Percentiles rank a stretch among this genome's conserved stretches.
phyloP scores from a whole-genome alignment of 2,113 vertebrate genomes.

The Anseranas semipalmata region DNA sequence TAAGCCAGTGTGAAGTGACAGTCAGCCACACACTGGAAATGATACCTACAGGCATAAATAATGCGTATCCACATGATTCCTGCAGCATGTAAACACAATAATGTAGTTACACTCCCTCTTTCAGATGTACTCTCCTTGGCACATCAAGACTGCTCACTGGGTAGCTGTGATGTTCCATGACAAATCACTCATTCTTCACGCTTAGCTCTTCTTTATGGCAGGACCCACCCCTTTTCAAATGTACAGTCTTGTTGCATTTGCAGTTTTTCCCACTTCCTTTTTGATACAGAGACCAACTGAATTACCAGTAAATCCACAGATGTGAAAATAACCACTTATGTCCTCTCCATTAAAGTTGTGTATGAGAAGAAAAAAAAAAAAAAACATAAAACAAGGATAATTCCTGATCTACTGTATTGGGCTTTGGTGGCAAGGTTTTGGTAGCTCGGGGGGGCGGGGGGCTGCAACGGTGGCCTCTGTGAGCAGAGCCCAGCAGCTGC shows the following conservation, averaged over 20 bases:
- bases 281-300: background rate
- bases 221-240: background rate
- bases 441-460: too few relatives aligned
- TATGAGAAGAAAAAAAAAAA: background rate
- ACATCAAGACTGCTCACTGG: background rate
- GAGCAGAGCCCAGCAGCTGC: too few relatives aligned
- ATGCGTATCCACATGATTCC: slow-evolving; percentile 27
- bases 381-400: background rate
- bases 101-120: background rate
- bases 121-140: background rate
- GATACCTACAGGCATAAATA: slow-evolving; percentile 56
- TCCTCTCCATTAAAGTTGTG: background rate
- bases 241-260: background rate
- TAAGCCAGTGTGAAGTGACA: slow-evolving; percentile 54
- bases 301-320: slow-evolving; percentile 7
- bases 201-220: background rate
- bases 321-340: background rate
- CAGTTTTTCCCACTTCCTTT: background rate
- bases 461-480: too few relatives aligned
- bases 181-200: background rate
- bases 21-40: slow-evolving; percentile 58
- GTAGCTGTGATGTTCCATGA: background rate
- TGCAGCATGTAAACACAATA: background rate
- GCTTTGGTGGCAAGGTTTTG: too few relatives aligned
- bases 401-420: background rate